phyloP scores from a whole-genome alignment of 2,888 invertebrate genomes.

The Diarsia mendica region DNA sequence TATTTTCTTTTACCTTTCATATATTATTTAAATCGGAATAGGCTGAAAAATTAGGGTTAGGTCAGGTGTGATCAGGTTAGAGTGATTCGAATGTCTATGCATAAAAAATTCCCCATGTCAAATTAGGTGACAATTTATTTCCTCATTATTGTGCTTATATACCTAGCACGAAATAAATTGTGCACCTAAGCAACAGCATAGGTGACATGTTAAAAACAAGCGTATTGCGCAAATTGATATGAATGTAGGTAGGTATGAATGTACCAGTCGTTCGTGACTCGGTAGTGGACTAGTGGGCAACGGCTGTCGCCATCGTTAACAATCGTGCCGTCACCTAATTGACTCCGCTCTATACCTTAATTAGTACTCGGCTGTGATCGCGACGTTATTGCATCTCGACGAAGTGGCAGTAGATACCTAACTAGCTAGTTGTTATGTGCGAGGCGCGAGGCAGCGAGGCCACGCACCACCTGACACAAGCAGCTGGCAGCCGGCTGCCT shows the following conservation, averaged over 20 bases:
- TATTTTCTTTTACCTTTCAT: conserved; percentile 36
- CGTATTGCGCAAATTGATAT: conserved; percentile 48
- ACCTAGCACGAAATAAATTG: conserved; percentile 15
- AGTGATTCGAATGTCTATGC: not conserved
- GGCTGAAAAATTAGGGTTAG: not conserved
- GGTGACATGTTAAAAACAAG: conserved; percentile 39
- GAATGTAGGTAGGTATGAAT: conserved; percentile 11
- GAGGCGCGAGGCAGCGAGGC: conserved; percentile 81
- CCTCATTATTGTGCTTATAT: not conserved
- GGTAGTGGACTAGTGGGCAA: conserved; percentile 53
- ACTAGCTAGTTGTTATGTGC: conserved; percentile 74
- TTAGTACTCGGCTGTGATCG: conserved; percentile 70
- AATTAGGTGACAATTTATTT: conserved; percentile 2
- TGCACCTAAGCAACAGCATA: not conserved
- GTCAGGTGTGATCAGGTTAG: not conserved
- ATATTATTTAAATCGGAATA: not conserved
- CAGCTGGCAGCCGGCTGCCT: conserved; percentile 87
- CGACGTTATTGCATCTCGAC: conserved; percentile 60
- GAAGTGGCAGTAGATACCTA: conserved; percentile 56
- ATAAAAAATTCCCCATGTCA: not conserved
- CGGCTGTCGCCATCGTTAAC: conserved; percentile 70
- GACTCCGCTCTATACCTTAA: conserved; percentile 75
- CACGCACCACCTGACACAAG: conserved; percentile 87
- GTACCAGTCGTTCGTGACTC: conserved; percentile 64
- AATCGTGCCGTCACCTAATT: conserved; percentile 79